Percentiles rank a stretch among this genome's conserved stretches.
These are phyloP conservation scores for Pinna nobilis DNA, from an alignment of 1,140 invertebrate genomes.

Conservation along the genomic window DNA sequence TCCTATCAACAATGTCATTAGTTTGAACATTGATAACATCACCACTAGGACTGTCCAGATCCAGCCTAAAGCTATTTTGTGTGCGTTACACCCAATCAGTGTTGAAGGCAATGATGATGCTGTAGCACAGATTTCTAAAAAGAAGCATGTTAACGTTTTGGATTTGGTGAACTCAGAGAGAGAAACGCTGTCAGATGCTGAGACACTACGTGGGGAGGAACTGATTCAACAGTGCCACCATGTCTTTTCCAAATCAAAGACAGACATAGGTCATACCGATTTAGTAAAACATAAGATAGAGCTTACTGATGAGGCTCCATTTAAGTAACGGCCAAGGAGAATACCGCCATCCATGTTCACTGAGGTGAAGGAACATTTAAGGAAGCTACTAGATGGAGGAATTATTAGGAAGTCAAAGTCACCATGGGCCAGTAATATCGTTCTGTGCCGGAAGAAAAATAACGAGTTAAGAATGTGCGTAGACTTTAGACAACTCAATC, in stretches of 20 bases:
- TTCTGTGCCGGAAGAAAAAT: constrained; percentile 9
- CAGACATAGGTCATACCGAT: constrained; percentile 25
- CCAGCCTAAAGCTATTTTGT: constrained; percentile 9
- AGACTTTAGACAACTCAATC: constrained; percentile 1
- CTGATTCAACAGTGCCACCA: neutral
- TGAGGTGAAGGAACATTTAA: constrained; percentile 18
- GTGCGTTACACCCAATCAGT: constrained; percentile 22
- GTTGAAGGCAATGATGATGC: neutral
- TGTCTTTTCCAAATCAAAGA: constrained; percentile 11
- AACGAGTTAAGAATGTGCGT: neutral
- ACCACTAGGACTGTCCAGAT: constrained; percentile 21
- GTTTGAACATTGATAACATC: constrained; percentile 9
- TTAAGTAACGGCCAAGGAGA: constrained; percentile 13
- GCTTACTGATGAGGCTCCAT: neutral
- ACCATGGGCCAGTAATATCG: constrained; percentile 17
- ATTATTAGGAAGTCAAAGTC: constrained; percentile 28
- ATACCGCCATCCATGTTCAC: constrained; percentile 21
- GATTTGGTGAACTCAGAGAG: neutral
- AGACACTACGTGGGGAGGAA: neutral
- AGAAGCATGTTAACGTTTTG: neutral
- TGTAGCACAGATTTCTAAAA: too few species aligned
- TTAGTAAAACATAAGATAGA: constrained; percentile 22
- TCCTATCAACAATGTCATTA: neutral
- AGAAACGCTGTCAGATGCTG: neutral
- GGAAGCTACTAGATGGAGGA: constrained; percentile 9